Conservation (phyloP, 2,797 vertebrate species). For the Lutjanus argentimaculatus region DNA sequence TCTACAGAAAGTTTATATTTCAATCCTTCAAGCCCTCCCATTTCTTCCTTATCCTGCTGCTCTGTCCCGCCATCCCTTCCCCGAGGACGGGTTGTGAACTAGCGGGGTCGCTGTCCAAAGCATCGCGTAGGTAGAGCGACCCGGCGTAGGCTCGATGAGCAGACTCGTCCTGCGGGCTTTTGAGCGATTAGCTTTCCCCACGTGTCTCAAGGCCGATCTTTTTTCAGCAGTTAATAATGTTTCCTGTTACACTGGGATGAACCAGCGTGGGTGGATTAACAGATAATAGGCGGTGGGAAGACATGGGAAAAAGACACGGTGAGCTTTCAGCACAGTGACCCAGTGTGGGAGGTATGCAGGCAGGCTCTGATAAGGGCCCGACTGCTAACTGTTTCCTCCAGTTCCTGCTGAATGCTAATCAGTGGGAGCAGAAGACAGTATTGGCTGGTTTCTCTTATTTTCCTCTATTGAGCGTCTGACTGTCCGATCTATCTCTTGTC, state of each 20-base stretch:
- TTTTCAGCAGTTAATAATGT: slow-evolving; percentile 63
- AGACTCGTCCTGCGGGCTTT: slow-evolving; percentile 61
- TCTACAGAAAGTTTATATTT: slow-evolving; percentile 47
- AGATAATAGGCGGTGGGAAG: slow-evolving; percentile 73
- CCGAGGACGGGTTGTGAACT: slow-evolving; percentile 22
- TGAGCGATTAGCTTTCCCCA: slow-evolving; percentile 54
- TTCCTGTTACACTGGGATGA: slow-evolving; percentile 69
- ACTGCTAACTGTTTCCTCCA: slow-evolving; percentile 71
- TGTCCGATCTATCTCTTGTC: slow-evolving; percentile 56
- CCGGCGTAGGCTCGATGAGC: slow-evolving; percentile 32
- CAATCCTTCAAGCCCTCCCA: slow-evolving; percentile 22
- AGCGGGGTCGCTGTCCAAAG: slow-evolving; percentile 33
- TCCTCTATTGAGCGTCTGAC: slow-evolving; percentile 58
- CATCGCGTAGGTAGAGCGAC: slow-evolving; percentile 36
- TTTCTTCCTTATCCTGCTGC: slow-evolving; percentile 11
- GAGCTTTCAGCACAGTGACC: slow-evolving; percentile 75
- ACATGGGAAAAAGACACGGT: slow-evolving; percentile 57
- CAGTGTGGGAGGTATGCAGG: slow-evolving; percentile 79
- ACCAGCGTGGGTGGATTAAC: slow-evolving; percentile 78
- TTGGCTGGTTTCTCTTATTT: slow-evolving; percentile 65
- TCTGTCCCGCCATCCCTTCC: slow-evolving; percentile 31
- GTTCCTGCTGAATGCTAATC: slow-evolving; percentile 76
- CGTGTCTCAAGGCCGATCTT: slow-evolving; percentile 52
- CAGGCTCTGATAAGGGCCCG: slow-evolving; percentile 75
- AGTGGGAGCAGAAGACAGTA: slow-evolving; percentile 59